Evolutionary conservation across 1,140 invertebrate genomes (phyloP).

Genomic region (Drosophila bocki): DNA sequence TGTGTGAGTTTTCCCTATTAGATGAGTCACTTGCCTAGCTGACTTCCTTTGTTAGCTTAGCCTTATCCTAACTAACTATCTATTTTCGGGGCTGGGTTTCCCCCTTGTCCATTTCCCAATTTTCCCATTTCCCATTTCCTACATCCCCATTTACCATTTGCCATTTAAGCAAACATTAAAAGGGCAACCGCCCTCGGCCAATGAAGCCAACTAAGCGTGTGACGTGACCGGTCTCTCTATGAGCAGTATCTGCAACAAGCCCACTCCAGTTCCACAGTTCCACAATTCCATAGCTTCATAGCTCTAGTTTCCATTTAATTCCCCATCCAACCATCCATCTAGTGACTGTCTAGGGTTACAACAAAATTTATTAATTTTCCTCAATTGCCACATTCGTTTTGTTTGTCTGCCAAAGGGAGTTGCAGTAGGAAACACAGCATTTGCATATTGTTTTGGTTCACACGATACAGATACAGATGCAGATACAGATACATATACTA

Average conservation of each 20-base stretch:
- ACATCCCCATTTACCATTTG: conserved; percentile 15
- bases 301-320: conserved; percentile 51
- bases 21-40: conserved; percentile 41
- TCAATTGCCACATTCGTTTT: conserved; percentile 68
- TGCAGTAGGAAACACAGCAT: conserved; percentile 32
- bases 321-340: neutral
- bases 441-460: conserved; percentile 66
- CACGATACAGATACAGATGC: conserved; percentile 48
- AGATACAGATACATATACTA: conserved; percentile 2
- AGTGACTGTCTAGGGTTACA: conserved; percentile 51
- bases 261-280: conserved; percentile 6
- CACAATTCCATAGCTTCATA: conserved; percentile 10
- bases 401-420: conserved; percentile 30
- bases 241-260: conserved; percentile 19
- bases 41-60: conserved; percentile 35
- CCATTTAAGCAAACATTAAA: conserved; percentile 57
- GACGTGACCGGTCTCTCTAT: conserved; percentile 53
- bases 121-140: conserved; percentile 31
- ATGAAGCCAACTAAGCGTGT: conserved; percentile 79
- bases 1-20: conserved; percentile 31
- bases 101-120: conserved; percentile 7
- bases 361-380: conserved; percentile 68
- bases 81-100: conserved; percentile 26
- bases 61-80: conserved; percentile 48
- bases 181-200: conserved; percentile 45